Evolutionary conservation across 2,113 vertebrate genomes (phyloP), one percentile per base, ranked within the genome.

Genomic region (Syrrhaptes paradoxus): DNA sequence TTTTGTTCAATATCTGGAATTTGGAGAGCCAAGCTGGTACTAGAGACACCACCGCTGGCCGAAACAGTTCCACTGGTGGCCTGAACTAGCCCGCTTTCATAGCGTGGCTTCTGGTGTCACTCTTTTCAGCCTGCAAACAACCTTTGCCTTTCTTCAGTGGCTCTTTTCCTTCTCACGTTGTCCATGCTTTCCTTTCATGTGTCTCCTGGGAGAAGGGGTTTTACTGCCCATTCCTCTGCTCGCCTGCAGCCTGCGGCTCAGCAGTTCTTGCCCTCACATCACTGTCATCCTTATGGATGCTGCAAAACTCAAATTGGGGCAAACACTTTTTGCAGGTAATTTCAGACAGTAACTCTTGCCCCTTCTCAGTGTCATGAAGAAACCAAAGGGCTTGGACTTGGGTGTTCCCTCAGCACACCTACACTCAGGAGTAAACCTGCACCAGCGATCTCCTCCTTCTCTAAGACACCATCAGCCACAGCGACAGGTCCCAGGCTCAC

Each of bases 351-450:
- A 48, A 34, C 6, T 52, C 38, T 54, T 71, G 38, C 24, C 51
- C 45, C 26, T 76, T 82, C 57, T 75, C 54, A 45, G 19, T 24
- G 34, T 31, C 32, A 52, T 1, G 5, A 63, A 82, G 62, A 45
- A 82, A 74, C 7, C 17, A 34, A 34, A 65, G n/a, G 14, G 24
- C 57, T 71, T 59, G 51, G 32, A 13, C 24, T 58, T 34, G 25
- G 32, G 7, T 72, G 17, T 8, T 52, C 57, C 36, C 19, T 71
- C 43, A 48, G 21, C 20, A 19, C 45, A 45, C 45, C 45, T 45
- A 17, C 17, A 17, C 38, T 55, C 0, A 0, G 78, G 22, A 84
- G 36, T 45, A n/a, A n/a, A n/a, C n/a, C n/a, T n/a, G n/a, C n/a
- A n/a, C n/a, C n/a, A n/a, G n/a, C n/a, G n/a, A n/a, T n/a, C n/a